Evolutionary conservation across 2,888 invertebrate genomes (phyloP).

Genomic region (Eilema depressum): DNA sequence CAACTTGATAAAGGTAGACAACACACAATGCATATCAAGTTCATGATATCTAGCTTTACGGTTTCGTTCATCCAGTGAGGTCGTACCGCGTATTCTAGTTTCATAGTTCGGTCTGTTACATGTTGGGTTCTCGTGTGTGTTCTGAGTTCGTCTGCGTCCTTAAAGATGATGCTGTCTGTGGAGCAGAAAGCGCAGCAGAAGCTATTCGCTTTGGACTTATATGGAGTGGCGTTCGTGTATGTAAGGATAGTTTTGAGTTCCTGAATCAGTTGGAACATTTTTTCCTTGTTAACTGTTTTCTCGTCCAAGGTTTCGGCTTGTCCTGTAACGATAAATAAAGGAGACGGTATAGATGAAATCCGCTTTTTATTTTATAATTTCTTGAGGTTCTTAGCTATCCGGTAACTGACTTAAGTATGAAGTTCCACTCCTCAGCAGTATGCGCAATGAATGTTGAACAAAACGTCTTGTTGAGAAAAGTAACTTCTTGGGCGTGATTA

Average conservation of each 20-base stretch:
- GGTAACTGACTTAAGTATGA: not conserved
- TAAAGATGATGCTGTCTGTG: constrained; percentile 51
- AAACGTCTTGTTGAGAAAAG: not conserved
- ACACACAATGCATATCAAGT: constrained; percentile 64
- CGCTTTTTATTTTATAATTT: not conserved
- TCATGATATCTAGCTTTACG: constrained; percentile 66
- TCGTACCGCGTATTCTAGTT: constrained; percentile 63
- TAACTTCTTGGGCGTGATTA: too few species aligned
- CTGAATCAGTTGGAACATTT: constrained; percentile 51
- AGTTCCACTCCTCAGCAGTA: not conserved
- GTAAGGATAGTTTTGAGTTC: constrained; percentile 65
- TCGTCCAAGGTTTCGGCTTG: constrained; percentile 8
- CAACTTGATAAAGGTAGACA: constrained; percentile 52
- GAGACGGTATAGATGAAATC: not conserved
- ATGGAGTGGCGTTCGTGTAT: constrained; percentile 71
- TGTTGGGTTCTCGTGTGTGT: constrained; percentile 61
- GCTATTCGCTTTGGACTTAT: constrained; percentile 56
- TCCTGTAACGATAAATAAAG: constrained; percentile 37
- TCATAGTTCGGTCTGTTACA: constrained; percentile 39
- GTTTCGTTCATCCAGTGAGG: constrained; percentile 68
- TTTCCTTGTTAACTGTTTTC: constrained; percentile 27
- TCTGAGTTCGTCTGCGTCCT: constrained; percentile 60
- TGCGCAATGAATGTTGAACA: not conserved
- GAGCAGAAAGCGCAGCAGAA: constrained; percentile 70
- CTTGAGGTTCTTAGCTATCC: not conserved